Evolutionary conservation across 2,888 invertebrate species (phyloP).

Genomic region (Oligia strigilis): DNA sequence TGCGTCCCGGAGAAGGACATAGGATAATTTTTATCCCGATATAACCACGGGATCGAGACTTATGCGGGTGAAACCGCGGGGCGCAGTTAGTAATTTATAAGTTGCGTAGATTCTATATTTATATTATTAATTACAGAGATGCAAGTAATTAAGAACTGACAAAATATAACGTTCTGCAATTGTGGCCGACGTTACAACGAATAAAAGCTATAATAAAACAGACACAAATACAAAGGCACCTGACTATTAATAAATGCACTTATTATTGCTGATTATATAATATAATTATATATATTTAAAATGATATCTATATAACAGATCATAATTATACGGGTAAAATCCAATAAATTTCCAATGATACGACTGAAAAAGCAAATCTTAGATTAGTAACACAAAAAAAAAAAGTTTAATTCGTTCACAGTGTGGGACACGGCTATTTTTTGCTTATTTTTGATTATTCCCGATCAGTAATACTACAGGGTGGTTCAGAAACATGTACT

Average conservation of each 20-base stretch:
- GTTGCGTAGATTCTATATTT: not conserved
- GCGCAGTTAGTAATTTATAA: not conserved
- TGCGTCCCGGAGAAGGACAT: too few relatives aligned
- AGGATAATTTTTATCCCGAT: too few relatives aligned
- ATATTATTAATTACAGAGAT: not conserved
- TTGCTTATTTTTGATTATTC: too few relatives aligned
- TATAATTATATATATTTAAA: conserved; percentile 21
- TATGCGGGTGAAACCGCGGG: too few relatives aligned
- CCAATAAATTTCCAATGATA: conserved; percentile 7
- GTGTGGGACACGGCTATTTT: too few relatives aligned
- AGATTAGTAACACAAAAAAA: too few relatives aligned
- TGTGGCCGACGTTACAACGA: conserved; percentile 45
- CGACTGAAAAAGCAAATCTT: not conserved
- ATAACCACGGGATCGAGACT: too few relatives aligned
- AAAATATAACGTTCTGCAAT: not conserved
- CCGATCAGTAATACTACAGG: too few relatives aligned
- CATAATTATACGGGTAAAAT: conserved; percentile 22
- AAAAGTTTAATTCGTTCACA: too few relatives aligned
- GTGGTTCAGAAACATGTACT: too few relatives aligned
- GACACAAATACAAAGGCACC: conserved; percentile 66
- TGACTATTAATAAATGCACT: conserved; percentile 65
- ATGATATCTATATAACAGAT: conserved; percentile 18
- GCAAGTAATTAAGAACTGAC: not conserved
- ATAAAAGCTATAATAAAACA: conserved; percentile 50
- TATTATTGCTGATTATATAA: conserved; percentile 50